Evolutionary conservation across 1,140 invertebrate species (phyloP).

Genomic region (Leptestheria dahalacensis): DNA sequence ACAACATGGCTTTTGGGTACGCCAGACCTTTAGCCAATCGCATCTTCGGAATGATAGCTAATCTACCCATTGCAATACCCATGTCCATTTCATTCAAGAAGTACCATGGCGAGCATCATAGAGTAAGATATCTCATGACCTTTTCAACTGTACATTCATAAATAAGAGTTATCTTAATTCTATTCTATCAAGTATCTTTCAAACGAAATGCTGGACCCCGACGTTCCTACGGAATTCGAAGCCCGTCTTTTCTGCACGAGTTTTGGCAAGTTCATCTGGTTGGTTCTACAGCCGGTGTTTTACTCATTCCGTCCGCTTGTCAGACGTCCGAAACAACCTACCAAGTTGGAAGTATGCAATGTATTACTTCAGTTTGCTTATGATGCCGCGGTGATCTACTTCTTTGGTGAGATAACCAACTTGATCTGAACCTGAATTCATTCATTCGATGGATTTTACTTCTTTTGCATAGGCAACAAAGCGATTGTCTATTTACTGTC

Average conservation of each 20-base stretch:
- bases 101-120: conserved; percentile 96
- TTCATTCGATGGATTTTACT: neutral
- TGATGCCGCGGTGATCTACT: conserved; percentile 59
- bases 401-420: conserved; percentile 47
- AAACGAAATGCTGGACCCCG: conserved; percentile 85
- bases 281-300: conserved; percentile 88
- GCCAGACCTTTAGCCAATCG: conserved; percentile 63
- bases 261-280: conserved; percentile 84
- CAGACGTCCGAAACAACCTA: conserved; percentile 75
- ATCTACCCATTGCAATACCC: conserved; percentile 88
- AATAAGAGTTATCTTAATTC: neutral
- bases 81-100: conserved; percentile 94
- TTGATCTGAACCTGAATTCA: neutral
- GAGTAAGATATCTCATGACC: too few species aligned
- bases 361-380: conserved; percentile 72
- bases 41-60: conserved; percentile 85
- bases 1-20: conserved; percentile 93
- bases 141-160: neutral
- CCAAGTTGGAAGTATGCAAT: conserved; percentile 68
- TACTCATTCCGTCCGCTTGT: conserved; percentile 84
- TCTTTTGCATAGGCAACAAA: conserved; percentile 43
- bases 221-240: conserved; percentile 86
- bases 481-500: conserved; percentile 68
- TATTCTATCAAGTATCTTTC: conserved; percentile 59
- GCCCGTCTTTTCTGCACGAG: conserved; percentile 84